phyloP scores from a whole-genome alignment of 30 jellyfish, hydroid and myxozoan species.

The Hydractinia echinata region DNA sequence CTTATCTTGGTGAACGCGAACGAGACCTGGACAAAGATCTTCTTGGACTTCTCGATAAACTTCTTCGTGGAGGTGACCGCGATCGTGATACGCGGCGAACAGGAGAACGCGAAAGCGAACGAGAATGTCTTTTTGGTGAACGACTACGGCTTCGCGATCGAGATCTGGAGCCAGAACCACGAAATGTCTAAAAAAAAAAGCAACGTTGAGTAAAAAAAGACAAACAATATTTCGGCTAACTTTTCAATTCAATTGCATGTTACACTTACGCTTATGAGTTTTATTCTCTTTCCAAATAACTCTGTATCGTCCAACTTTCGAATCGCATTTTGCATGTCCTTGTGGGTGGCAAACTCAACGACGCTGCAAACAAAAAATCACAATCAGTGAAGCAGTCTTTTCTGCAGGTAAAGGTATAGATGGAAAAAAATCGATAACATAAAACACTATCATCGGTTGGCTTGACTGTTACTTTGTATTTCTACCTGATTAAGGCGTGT shows the following conservation, averaged over 20 bases:
- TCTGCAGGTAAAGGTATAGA: too few relatives aligned
- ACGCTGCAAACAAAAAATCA: conserved; percentile 33
- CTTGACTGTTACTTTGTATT: too few relatives aligned
- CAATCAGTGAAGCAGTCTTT: neutral
- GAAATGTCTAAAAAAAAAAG: conserved; percentile 16
- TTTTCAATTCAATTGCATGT: neutral
- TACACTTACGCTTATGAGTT: conserved; percentile 45
- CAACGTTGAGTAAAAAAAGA: neutral
- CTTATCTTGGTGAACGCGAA: neutral
- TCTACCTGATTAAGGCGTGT: too few relatives aligned
- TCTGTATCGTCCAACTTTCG: conserved; percentile 49
- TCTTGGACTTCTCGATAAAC: conserved; percentile 38
- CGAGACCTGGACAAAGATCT: conserved; percentile 36
- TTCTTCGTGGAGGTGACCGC: conserved; percentile 47
- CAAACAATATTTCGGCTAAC: neutral
- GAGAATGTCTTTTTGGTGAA: conserved; percentile 30
- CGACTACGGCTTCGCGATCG: conserved; percentile 53
- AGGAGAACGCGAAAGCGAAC: conserved; percentile 31
- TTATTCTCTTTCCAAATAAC: conserved; percentile 44
- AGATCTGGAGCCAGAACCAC: conserved; percentile 38
- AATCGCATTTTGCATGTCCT: conserved; percentile 39
- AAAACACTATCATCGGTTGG: too few relatives aligned
- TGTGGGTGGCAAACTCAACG: conserved; percentile 44
- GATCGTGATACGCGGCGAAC: conserved; percentile 32
- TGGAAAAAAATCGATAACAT: too few relatives aligned